Evolutionary conservation across 37 sponge, comb jelly and placozoan species (phyloP).

Genomic region (Beroe ovata): DNA sequence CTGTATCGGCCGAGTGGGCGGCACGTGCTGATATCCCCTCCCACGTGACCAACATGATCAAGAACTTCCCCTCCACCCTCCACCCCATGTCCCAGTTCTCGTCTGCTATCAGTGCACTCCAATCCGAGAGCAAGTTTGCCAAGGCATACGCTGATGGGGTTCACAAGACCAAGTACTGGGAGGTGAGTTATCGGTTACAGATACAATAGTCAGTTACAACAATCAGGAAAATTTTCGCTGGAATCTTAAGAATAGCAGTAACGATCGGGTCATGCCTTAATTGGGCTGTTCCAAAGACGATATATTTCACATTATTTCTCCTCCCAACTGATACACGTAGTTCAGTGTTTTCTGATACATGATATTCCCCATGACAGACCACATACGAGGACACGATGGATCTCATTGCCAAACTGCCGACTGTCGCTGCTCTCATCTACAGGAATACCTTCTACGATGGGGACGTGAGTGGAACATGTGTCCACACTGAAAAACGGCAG

Average conservation of each 20-base stretch:
- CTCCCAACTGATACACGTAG: no score
- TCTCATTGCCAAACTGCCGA: constrained; percentile 95
- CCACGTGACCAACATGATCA: constrained; percentile 94
- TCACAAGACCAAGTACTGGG: constrained; percentile 93
- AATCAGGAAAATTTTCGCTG: no score
- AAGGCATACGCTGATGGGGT: constrained; percentile 92
- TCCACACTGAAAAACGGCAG: no score
- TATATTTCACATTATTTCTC: not conserved
- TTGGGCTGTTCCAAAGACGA: not conserved
- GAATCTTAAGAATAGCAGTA: no score
- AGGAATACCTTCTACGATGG: constrained; percentile 62
- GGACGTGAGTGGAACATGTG: constrained; percentile 8
- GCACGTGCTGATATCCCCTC: constrained; percentile 86
- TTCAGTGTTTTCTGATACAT: no score
- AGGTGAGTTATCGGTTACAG: constrained; percentile 69
- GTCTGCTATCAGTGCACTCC: constrained; percentile 91
- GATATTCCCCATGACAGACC: constrained; percentile 84
- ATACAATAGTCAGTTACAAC: no score
- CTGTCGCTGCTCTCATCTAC: constrained; percentile 91
- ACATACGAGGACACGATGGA: constrained; percentile 96
- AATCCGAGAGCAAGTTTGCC: constrained; percentile 95
- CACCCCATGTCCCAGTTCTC: constrained; percentile 99
- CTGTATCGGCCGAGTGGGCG: constrained; percentile 90
- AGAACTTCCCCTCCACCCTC: constrained; percentile 90
- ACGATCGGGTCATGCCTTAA: no score